A percentile compares a stretch with the other conserved stretches of the same genome.
Evolutionary conservation across 2,113 vertebrate genomes (phyloP).

Genomic region (Rousettus leschenaultii): DNA sequence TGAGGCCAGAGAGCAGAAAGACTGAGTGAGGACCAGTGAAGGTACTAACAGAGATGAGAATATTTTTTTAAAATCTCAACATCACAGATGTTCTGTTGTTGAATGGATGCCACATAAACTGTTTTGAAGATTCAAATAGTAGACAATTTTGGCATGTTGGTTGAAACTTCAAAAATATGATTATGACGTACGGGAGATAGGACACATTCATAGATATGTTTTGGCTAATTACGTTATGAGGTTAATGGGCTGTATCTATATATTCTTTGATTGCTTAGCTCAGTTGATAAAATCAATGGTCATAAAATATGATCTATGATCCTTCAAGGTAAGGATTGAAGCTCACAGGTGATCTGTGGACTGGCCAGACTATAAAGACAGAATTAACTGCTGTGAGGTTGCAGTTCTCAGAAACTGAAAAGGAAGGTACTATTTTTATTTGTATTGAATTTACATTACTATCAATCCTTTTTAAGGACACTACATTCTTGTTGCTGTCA

Average conservation of each 20-base stretch:
- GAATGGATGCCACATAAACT: background rate
- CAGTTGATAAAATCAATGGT: background rate
- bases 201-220: background rate
- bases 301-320: background rate
- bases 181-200: background rate
- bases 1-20: background rate
- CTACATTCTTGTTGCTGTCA: background rate
- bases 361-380: background rate
- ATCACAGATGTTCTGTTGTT: background rate
- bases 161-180: background rate
- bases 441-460: background rate
- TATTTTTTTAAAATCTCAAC: background rate
- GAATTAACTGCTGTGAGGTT: background rate
- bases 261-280: background rate
- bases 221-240: background rate
- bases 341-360: background rate
- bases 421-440: background rate
- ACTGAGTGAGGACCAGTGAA: background rate
- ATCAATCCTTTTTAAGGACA: background rate
- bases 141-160: background rate
- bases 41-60: too few relatives aligned
- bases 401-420: background rate
- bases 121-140: background rate
- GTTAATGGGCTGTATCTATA: background rate
- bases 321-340: background rate